Conservation (phyloP, 2,797 vertebrate genomes). For the Carduelis carduelis region DNA sequence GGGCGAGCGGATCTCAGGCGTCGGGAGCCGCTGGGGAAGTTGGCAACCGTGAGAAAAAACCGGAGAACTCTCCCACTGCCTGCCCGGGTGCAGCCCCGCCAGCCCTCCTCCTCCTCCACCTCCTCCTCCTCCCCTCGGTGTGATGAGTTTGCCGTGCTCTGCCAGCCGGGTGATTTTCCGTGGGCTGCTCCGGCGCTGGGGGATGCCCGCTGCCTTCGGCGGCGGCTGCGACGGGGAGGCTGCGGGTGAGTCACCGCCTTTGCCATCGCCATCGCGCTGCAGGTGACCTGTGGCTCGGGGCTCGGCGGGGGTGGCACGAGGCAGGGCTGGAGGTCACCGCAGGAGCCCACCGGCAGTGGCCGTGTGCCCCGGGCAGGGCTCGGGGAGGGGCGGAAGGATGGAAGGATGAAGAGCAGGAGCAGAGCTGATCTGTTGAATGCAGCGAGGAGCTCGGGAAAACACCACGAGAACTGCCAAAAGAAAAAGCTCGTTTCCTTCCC, state of each 20-base stretch:
- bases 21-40: constrained; percentile 13
- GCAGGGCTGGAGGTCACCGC: neutral
- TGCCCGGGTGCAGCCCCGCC: neutral
- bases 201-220: neutral
- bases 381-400: neutral
- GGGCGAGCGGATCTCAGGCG: neutral
- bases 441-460: neutral
- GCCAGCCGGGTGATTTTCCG: constrained; percentile 1
- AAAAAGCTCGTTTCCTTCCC: neutral
- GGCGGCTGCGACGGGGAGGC: neutral
- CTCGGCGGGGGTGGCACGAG: neutral
- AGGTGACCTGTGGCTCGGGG: constrained; percentile 33
- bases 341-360: neutral
- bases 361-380: neutral
- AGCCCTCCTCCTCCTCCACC: neutral
- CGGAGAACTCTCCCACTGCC: neutral
- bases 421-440: constrained; percentile 8
- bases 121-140: neutral
- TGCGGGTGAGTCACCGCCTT: constrained; percentile 33
- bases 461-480: neutral
- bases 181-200: neutral
- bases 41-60: neutral
- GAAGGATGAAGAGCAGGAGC: neutral
- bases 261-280: neutral
- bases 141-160: constrained; percentile 37